phyloP scores from a whole-genome alignment of 2,113 vertebrate species.

The Taxidea taxus region DNA sequence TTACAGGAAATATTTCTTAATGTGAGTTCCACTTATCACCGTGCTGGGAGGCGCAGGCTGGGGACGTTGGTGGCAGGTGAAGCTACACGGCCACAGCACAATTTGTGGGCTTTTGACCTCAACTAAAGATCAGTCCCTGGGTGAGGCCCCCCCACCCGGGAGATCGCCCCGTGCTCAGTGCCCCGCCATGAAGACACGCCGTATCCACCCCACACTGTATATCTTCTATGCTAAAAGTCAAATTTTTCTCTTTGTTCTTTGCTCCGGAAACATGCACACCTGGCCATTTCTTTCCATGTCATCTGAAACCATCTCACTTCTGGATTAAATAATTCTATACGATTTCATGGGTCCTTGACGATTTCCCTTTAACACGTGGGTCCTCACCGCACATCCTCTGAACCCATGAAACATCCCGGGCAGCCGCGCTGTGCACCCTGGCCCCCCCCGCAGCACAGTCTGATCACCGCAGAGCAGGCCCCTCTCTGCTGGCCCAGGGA shows the following conservation, averaged over 20 bases:
- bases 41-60: too few species aligned
- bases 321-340: background rate
- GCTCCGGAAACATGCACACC: background rate
- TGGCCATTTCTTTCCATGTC: background rate
- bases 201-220: background rate
- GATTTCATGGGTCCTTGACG: background rate
- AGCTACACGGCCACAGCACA: background rate
- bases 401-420: background rate
- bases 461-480: background rate
- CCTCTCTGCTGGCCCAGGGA: accelerated
- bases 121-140: background rate
- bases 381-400: background rate
- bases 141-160: background rate
- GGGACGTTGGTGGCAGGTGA: background rate
- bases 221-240: background rate
- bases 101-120: background rate
- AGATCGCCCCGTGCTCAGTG: background rate
- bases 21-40: background rate
- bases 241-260: background rate
- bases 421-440: background rate
- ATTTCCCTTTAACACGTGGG: background rate
- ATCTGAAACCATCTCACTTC: background rate
- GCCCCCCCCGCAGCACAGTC: background rate
- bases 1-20: background rate
- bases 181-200: background rate